Evolutionary conservation across 2,797 vertebrate species (phyloP), one percentile per base, ranked within the genome.

Genomic region (Micrastur ruficollis): DNA sequence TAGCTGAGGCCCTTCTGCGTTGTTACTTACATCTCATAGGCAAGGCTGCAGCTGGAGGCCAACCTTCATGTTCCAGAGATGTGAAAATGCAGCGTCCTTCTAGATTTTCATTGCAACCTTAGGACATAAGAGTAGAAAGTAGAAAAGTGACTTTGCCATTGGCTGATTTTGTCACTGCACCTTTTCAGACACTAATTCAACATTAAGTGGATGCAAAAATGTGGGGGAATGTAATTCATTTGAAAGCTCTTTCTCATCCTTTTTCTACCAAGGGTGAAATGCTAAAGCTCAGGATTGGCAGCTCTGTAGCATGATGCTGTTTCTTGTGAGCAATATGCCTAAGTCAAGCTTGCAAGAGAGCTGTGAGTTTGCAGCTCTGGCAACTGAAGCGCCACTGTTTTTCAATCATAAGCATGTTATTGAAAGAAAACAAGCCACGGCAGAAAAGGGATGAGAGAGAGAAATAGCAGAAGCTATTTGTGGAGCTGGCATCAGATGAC

Each of bases 391-490:
- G 46, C 46, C 8, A 5, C 40, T 47, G 73, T 14, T 74, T 90
- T 92, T 49, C 75, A 56, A 7, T 56, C 80, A 29, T 50, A 56
- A 62, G 59, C 67, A 34, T 8, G 1, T 74, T 67, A 27, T 2
- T 21, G 74, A 53, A 72, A 52, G 44, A n/a, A 83, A 89, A 59
- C 47, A 58, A 93, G n/a, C 17, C 59, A 50, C 12, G 4, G 29
- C 49, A 93, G 76, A 79, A 68, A 70, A 86, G n/a, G 29, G 49
- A 19, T 8, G n/a, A 55, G 85, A 84, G 40, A 62, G 7, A 75
- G 47, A 62, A 90, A 55, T 4, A 71, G 42, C 87, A 91, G 91
- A 85, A 92, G 79, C 59, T 81, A 49, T 87, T 82, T 73, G 36
- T 59, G 81, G 79, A 76, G 44, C 65, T 86, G 65, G 19, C 59